phyloP scores from a whole-genome alignment of 2,113 vertebrate species.

The Varanus komodoensis region DNA sequence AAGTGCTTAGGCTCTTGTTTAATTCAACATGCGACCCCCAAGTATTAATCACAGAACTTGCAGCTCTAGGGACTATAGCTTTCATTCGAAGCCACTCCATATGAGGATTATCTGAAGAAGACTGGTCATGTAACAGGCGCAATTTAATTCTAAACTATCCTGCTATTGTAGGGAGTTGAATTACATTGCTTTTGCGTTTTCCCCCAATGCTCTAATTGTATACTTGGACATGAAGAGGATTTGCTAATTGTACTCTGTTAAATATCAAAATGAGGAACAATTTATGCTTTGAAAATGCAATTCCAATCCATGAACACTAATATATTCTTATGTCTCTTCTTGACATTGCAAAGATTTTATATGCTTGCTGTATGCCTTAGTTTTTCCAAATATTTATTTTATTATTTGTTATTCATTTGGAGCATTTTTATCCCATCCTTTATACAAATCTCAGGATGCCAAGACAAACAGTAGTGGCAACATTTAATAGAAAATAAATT shows the following conservation, averaged over 20 bases:
- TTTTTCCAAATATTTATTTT: not conserved
- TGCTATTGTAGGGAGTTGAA: not conserved
- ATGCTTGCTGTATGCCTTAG: not conserved
- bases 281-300: not conserved
- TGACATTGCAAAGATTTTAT: not conserved
- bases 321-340: not conserved
- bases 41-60: no score
- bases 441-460: no score
- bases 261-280: not conserved
- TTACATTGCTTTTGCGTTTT: not conserved
- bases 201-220: not conserved
- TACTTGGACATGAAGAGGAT: not conserved
- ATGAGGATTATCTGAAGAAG: not conserved
- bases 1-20: not conserved
- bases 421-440: no score
- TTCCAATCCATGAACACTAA: not conserved
- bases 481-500: no score
- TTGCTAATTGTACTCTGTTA: not conserved
- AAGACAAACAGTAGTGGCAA: no score
- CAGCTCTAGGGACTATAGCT: not conserved
- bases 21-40: not conserved
- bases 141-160: not conserved
- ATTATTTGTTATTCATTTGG: no score
- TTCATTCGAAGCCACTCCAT: not conserved
- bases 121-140: not conserved